Percentiles rank a stretch among this genome's conserved stretches.
Conservation (phyloP, 2,888 invertebrate genomes). For the Drosophila diplacantha region DNA sequence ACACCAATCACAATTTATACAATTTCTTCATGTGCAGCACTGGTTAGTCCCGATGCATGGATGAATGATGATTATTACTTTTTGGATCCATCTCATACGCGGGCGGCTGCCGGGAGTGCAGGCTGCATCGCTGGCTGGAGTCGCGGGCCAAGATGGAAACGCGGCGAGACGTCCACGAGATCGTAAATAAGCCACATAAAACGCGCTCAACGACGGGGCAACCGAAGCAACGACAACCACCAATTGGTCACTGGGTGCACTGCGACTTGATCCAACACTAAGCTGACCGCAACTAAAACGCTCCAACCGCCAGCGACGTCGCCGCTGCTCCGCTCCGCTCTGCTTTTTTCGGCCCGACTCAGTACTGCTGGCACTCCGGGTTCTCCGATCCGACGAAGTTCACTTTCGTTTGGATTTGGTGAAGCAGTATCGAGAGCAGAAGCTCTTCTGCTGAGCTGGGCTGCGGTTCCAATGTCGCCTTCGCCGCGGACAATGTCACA, state of each 20-base stretch:
- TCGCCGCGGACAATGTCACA: constrained; percentile 73
- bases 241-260: constrained; percentile 61
- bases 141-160: constrained; percentile 29
- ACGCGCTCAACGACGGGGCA: constrained; percentile 25
- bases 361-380: constrained; percentile 34
- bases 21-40: constrained; percentile 17
- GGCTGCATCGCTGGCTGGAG: constrained; percentile 56
- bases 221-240: constrained; percentile 22
- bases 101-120: constrained; percentile 45
- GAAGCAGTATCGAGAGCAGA: constrained; percentile 8
- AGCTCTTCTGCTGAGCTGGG: constrained; percentile 24
- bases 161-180: constrained; percentile 50
- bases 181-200: constrained; percentile 63
- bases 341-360: constrained; percentile 37
- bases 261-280: constrained; percentile 49
- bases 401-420: constrained; percentile 46
- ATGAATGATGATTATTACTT: constrained; percentile 74
- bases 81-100: constrained; percentile 76
- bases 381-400: constrained; percentile 40
- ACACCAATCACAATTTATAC: neutral
- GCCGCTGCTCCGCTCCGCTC: constrained; percentile 31
- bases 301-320: constrained; percentile 36
- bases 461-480: constrained; percentile 73
- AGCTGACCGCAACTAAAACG: constrained; percentile 53
- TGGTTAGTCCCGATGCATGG: constrained; percentile 18